Evolutionary conservation across 1,140 invertebrate species (phyloP), one percentile per base, ranked within the genome.

Genomic region (Xylocopa sonorina): DNA sequence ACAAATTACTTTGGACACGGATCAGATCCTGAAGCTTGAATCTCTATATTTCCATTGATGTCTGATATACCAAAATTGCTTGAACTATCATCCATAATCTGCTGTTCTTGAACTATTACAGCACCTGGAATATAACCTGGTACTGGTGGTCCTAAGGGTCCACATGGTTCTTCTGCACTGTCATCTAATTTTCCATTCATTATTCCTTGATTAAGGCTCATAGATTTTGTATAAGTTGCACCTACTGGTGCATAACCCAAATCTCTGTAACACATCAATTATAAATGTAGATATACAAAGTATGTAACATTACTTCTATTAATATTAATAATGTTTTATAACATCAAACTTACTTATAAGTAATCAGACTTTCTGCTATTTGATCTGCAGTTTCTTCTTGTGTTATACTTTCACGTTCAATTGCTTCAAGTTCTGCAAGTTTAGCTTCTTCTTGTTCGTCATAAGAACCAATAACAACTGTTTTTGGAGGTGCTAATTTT

Each of bases 391-490:
- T 10, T 62, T 82, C 75, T 46, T 82, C 64, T 60, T 73, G 74
- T 48, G 78, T 72, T 50, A 88, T 57, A 32, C 71, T 87, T 48
- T 88, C 84, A 10, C 74, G 78, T 34, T 88, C 86, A 10, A 88
- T 60, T 1, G 86, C 86, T 51, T 85, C 86, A 10, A 88, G 86
- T n/a, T 88, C 86, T 0, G 86, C 86, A 7, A 88, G 58, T 21
- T 81, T 88, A 14, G 79, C 76, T 57, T 85, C 74, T 32, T 86
- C 84, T 27, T 67, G 63, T 12, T 85, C 73, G 10, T 85, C 32
- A 9, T 86, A 79, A 55, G 38, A 53, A n/a, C 75, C 73, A 4
- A 85, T 12, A 1, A 62, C 48, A n/a, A 48, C 27, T 16, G 77
- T 60, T 27, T 9, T 27, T 29, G 34, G 27, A 74, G 80, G 51